Evolutionary conservation across 2,888 invertebrate genomes (phyloP).

Genomic region (Apomyelois bistriatella): DNA sequence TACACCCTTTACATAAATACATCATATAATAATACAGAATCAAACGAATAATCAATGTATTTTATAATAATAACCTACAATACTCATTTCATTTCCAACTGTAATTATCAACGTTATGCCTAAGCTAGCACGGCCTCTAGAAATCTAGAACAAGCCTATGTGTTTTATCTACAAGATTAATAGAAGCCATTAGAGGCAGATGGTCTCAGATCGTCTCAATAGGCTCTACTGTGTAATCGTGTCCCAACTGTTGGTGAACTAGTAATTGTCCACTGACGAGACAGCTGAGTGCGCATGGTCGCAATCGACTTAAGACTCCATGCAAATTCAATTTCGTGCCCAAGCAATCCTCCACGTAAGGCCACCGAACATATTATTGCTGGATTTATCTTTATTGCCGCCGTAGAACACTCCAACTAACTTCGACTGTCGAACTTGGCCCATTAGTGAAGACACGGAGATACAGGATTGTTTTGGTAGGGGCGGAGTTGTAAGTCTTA

Average conservation of each 20-base stretch:
- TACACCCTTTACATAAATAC: too few species aligned
- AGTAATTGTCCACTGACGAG: constrained; percentile 64
- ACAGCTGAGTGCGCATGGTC: constrained; percentile 53
- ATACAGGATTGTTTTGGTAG: constrained; percentile 78
- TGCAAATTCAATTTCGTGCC: constrained; percentile 79
- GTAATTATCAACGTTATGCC: background rate
- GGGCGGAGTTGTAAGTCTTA: constrained; percentile 78
- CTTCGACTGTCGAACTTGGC: constrained; percentile 78
- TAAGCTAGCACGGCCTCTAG: background rate
- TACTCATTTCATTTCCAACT: background rate
- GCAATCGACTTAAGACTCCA: constrained; percentile 77
- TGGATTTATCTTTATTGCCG: constrained; percentile 80
- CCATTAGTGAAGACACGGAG: constrained; percentile 79
- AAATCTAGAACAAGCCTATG: constrained; percentile 8
- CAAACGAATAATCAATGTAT: too few species aligned
- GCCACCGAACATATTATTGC: constrained; percentile 78
- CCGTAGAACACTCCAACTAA: constrained; percentile 77
- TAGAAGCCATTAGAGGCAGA: constrained; percentile 13
- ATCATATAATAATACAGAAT: too few species aligned
- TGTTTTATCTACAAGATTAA: constrained; percentile 10
- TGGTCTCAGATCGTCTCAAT: constrained; percentile 30
- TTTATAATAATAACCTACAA: too few species aligned
- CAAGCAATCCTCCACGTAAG: constrained; percentile 74
- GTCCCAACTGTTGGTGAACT: constrained; percentile 54
- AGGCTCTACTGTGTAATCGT: constrained; percentile 53